A percentile compares a stretch with the other conserved stretches of the same genome.
These are phyloP conservation scores for Leiothrix lutea DNA, from an alignment of 2,113 vertebrate genomes.

Conservation along the genomic window DNA sequence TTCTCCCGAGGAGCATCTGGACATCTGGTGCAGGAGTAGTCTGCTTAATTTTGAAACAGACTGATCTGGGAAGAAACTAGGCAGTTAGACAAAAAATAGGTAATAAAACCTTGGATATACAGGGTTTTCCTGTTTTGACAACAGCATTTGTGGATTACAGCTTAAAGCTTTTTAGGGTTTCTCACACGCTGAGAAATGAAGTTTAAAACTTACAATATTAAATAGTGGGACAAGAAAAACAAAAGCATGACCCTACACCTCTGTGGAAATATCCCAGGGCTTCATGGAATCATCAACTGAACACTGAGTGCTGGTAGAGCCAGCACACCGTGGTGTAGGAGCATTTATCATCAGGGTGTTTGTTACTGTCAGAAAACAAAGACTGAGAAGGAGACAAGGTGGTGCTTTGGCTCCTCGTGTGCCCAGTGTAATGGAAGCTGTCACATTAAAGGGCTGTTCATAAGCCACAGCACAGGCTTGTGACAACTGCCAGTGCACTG, in stretches of 20 bases:
- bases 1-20: neutral
- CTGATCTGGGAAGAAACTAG: constrained; percentile 16
- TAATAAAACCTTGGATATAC: neutral
- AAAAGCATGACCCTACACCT: neutral
- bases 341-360: neutral
- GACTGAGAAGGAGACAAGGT: neutral
- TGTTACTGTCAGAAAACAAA: neutral
- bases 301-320: neutral
- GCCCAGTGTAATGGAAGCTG: neutral
- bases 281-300: neutral
- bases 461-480: neutral
- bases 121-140: neutral
- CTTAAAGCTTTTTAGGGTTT: neutral
- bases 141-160: neutral
- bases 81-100: constrained; percentile 3
- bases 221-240: neutral
- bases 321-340: neutral
- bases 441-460: neutral
- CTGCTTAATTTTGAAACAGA: constrained; percentile 38
- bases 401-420: neutral
- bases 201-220: neutral
- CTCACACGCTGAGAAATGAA: neutral
- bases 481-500: neutral
- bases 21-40: constrained; percentile 1
- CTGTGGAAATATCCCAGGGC: neutral